phyloP scores from a whole-genome alignment of 2,113 vertebrate genomes.

The Lepus timidus region DNA sequence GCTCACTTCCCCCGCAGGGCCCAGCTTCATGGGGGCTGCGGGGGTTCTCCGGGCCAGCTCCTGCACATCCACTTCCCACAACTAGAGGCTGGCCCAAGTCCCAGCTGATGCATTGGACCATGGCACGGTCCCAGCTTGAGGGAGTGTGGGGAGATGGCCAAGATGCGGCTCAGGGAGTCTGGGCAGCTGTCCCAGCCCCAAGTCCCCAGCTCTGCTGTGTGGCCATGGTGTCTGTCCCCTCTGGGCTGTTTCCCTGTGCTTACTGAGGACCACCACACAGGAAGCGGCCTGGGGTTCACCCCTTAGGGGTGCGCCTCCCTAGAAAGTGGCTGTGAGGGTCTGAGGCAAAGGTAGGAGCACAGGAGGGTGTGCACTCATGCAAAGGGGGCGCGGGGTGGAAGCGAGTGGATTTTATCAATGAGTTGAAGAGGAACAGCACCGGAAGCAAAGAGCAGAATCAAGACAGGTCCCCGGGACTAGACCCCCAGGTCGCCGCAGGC shows the following conservation, averaged over 20 bases:
- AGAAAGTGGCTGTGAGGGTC: not conserved
- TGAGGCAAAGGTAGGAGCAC: not conserved
- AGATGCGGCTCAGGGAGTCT: not conserved
- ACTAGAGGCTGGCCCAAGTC: not conserved
- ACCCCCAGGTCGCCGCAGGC: not conserved
- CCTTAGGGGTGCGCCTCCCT: not conserved
- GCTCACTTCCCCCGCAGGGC: conserved; percentile 53
- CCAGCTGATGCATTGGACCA: conserved; percentile 6
- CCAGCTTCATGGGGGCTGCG: not conserved
- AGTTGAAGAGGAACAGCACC: not conserved
- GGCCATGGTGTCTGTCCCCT: not conserved
- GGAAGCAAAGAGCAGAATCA: not conserved
- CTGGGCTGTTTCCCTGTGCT: not conserved
- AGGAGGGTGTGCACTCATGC: not conserved
- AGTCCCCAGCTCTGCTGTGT: conserved; percentile 6
- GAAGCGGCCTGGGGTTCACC: conserved; percentile 37
- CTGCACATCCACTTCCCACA: conserved; percentile 15
- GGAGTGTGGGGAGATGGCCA: conserved; percentile 49
- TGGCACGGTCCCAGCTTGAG: conserved; percentile 46
- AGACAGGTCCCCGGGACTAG: not conserved
- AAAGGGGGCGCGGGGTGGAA: not conserved
- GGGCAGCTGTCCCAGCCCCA: conserved; percentile 16
- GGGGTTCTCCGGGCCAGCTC: conserved; percentile 35
- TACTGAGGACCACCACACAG: not conserved
- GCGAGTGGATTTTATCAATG: not conserved